A percentile compares a stretch with the other conserved stretches of the same genome.
Evolutionary conservation across 2,113 vertebrate genomes (phyloP).

Genomic region (Platysternon megacephalum): DNA sequence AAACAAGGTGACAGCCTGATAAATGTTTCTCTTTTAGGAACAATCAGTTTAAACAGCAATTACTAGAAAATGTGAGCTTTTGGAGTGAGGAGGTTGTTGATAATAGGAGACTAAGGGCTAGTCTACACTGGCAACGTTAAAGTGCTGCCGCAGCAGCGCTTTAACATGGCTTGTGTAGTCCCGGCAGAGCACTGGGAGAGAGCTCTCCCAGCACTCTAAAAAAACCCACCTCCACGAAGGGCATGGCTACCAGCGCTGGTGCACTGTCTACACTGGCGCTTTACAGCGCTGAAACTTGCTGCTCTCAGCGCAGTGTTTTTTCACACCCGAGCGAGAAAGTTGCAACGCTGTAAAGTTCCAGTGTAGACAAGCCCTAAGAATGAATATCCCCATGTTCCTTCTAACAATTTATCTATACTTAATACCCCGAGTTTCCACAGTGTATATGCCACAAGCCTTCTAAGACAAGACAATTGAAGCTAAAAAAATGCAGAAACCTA

Average conservation of each 20-base stretch:
- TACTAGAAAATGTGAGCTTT: neutral
- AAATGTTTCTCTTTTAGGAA: slow-evolving; percentile 19
- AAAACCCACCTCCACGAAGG: too few relatives aligned
- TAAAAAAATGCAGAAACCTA: neutral
- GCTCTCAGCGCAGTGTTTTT: too few relatives aligned
- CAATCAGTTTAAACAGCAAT: neutral
- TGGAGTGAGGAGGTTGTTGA: neutral
- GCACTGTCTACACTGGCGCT: too few relatives aligned
- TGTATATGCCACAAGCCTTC: neutral
- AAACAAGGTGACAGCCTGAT: slow-evolving; percentile 49
- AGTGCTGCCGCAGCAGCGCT: too few relatives aligned
- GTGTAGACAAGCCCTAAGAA: neutral
- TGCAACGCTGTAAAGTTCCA: too few relatives aligned
- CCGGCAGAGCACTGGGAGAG: too few relatives aligned
- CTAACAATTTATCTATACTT: neutral
- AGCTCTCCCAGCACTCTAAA: too few relatives aligned
- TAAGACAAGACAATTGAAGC: neutral
- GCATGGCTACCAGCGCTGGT: too few relatives aligned
- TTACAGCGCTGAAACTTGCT: too few relatives aligned
- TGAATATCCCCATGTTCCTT: neutral
- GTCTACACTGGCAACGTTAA: too few relatives aligned
- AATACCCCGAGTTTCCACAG: neutral
- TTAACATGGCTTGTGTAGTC: too few relatives aligned
- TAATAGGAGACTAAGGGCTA: neutral
- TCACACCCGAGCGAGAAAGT: too few relatives aligned